Evolutionary conservation across 2,888 invertebrate genomes (phyloP).

Genomic region (Drepanosiphum platanoidis): DNA sequence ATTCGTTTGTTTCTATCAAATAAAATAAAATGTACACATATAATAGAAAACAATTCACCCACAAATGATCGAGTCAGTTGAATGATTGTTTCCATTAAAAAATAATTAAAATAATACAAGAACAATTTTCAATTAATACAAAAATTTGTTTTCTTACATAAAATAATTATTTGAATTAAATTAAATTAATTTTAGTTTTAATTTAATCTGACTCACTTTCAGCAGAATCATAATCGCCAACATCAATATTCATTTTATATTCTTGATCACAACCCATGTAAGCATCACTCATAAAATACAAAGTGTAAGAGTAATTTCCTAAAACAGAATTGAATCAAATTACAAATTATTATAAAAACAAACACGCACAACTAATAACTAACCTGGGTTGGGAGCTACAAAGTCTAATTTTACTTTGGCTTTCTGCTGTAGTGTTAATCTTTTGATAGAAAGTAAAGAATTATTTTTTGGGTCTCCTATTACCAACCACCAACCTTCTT

Average conservation of each 20-base stretch:
- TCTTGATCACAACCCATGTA: conserved; percentile 99
- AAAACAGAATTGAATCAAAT: conserved; percentile 60
- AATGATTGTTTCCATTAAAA: conserved; percentile 25
- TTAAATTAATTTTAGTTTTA: no score
- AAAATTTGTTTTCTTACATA: conserved; percentile 13
- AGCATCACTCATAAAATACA: conserved; percentile 99
- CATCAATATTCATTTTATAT: conserved; percentile 89
- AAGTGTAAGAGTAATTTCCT: conserved; percentile 88
- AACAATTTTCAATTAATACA: not conserved
- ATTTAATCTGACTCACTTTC: conserved; percentile 54
- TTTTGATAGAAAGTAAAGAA: conserved; percentile 94
- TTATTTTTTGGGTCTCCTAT: conserved; percentile 96
- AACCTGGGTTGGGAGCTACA: conserved; percentile 83
- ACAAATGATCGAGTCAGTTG: not conserved
- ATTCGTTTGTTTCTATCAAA: conserved; percentile 4
- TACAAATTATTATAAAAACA: not conserved
- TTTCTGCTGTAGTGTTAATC: conserved; percentile 91
- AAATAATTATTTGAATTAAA: conserved; percentile 9
- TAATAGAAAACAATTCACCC: not conserved
- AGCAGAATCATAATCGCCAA: conserved; percentile 71
- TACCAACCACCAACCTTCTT: conserved; percentile 98
- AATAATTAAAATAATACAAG: conserved; percentile 34
- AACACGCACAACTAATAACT: conserved; percentile 60
- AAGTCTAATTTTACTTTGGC: conserved; percentile 91
- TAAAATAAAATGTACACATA: conserved; percentile 34